Conservation (phyloP, 2,797 vertebrate species). For the Nannoperca australis region DNA sequence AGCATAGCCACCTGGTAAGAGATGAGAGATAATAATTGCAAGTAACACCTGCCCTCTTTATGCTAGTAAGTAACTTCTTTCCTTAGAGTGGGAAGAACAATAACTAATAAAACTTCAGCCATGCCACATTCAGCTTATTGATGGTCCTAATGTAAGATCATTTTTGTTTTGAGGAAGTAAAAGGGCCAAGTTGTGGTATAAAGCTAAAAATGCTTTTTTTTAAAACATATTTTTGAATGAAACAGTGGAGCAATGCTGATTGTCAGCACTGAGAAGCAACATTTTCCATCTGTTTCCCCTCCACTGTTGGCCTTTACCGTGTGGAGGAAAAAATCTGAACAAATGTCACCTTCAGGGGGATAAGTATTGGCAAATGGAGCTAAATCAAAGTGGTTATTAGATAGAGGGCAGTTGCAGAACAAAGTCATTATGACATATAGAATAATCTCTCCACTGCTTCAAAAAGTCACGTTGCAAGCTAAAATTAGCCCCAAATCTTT, state of each 20-base stretch:
- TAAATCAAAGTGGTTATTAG: conserved; percentile 57
- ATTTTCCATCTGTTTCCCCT: conserved; percentile 35
- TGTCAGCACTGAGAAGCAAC: conserved; percentile 7
- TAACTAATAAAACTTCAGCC: conserved; percentile 11
- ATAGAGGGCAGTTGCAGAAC: conserved; percentile 39
- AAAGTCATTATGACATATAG: conserved; percentile 25
- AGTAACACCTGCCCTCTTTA: not conserved
- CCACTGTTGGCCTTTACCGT: conserved; percentile 48
- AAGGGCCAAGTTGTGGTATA: not conserved
- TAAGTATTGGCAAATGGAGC: conserved; percentile 50
- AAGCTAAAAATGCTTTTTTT: not conserved
- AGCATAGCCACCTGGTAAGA: not conserved
- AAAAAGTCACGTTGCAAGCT: conserved; percentile 13
- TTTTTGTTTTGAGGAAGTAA: not conserved
- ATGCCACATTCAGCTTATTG: not conserved
- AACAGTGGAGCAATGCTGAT: conserved; percentile 7
- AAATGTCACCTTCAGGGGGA: conserved; percentile 62
- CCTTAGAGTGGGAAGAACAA: conserved; percentile 1
- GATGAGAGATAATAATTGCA: not conserved
- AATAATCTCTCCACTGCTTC: conserved; percentile 28
- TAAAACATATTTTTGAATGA: conserved; percentile 1
- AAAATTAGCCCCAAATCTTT: not conserved
- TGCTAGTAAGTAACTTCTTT: conserved; percentile 3
- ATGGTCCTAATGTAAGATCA: not conserved
- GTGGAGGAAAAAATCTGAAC: conserved; percentile 42